These are phyloP conservation scores for Malurus cyaneus DNA, from an alignment of 2,113 vertebrate genomes.

Conservation along the genomic window DNA sequence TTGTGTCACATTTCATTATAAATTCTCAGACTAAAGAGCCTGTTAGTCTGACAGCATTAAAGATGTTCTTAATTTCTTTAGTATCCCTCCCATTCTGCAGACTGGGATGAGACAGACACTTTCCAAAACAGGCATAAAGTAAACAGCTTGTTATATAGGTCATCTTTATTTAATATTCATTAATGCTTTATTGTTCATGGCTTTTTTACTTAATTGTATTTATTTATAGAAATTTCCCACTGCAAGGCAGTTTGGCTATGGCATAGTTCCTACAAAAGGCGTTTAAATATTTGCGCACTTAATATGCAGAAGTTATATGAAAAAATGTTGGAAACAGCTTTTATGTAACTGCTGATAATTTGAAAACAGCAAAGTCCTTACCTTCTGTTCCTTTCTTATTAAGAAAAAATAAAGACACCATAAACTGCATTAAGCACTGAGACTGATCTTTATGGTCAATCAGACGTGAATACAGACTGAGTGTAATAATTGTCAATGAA, in stretches of 20 bases:
- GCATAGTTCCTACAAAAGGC: neutral
- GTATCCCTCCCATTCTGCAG: neutral
- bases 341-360: neutral
- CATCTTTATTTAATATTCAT: neutral
- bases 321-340: neutral
- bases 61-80: neutral
- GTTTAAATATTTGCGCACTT: neutral
- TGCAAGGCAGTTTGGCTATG: neutral
- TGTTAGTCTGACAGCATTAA: neutral
- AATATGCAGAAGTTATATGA: neutral
- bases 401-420: neutral
- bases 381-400: neutral
- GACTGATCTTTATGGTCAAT: neutral
- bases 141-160: slow-evolving; percentile 6
- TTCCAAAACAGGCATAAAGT: neutral
- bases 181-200: neutral
- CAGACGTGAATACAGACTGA: neutral
- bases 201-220: neutral
- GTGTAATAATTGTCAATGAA: neutral
- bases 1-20: neutral
- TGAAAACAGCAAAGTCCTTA: neutral
- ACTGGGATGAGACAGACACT: neutral
- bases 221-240: neutral
- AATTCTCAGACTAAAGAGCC: neutral
- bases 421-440: neutral